A percentile compares a stretch with the other conserved stretches of the same genome.
Conservation (phyloP, 2,797 vertebrate genomes). For the Enteromius viviparus region DNA sequence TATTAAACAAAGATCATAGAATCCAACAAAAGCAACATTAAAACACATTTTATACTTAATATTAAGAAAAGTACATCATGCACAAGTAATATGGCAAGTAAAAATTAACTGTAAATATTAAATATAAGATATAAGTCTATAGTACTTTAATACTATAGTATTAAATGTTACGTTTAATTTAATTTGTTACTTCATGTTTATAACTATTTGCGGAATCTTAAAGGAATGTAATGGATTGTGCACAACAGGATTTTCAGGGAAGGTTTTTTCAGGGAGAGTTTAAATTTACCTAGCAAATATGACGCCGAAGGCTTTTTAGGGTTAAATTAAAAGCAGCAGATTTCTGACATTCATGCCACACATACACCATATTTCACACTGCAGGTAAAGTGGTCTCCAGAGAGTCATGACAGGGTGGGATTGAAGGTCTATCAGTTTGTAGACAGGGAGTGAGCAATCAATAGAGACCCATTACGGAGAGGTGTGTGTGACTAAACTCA, state of each 20-base stretch:
- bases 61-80: no score
- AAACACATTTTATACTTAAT: no score
- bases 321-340: not conserved
- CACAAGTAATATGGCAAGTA: no score
- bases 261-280: not conserved
- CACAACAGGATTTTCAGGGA: not conserved
- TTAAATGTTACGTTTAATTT: no score
- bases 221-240: not conserved
- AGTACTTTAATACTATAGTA: not conserved
- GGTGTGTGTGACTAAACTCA: slow-evolving; percentile 50
- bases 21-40: no score
- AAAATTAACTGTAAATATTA: no score
- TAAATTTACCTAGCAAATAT: no score
- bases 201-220: not conserved
- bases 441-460: slow-evolving; percentile 75
- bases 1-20: no score
- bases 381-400: slow-evolving; percentile 71
- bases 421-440: slow-evolving; percentile 77
- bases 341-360: slow-evolving; percentile 7
- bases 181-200: no score
- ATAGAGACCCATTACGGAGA: slow-evolving; percentile 77
- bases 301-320: not conserved
- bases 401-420: slow-evolving; percentile 72
- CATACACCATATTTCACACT: slow-evolving; percentile 18
- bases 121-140: no score